These are phyloP conservation scores for Tethya wilhelma DNA, from an alignment of 37 sponge, comb jelly and placozoan genomes.

Conservation along the genomic window DNA sequence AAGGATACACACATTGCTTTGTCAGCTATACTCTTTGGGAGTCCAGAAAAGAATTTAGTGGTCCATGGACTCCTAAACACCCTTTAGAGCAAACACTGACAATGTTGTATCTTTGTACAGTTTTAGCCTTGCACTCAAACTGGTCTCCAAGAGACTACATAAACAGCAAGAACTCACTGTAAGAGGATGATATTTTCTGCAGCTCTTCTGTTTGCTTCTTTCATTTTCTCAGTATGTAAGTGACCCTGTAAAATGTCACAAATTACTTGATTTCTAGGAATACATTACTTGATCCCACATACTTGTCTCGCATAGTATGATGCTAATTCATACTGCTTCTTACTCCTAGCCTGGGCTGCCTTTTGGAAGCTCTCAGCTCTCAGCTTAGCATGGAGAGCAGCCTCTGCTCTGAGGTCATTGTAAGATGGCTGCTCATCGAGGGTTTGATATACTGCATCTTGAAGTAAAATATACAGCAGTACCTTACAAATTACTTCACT, in stretches of 20 bases:
- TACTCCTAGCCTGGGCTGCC: constrained; percentile 69
- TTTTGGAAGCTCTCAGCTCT: constrained; percentile 78
- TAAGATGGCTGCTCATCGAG: constrained; percentile 31
- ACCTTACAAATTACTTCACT: no score
- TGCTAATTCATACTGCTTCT: constrained; percentile 62
- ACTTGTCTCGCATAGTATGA: constrained; percentile 77
- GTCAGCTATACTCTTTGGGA: no score
- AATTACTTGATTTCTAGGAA: neutral
- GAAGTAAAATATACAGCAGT: no score
- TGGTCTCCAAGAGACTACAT: no score
- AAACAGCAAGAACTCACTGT: constrained; percentile 26
- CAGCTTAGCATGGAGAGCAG: constrained; percentile 77
- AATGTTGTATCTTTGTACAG: neutral
- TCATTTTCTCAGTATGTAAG: constrained; percentile 75
- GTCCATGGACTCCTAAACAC: no score
- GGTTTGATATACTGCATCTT: no score
- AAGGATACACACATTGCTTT: no score
- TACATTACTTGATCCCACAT: neutral
- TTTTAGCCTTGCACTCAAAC: no score
- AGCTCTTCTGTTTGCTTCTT: constrained; percentile 78
- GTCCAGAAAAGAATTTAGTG: no score
- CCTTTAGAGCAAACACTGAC: no score
- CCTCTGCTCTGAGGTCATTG: constrained; percentile 77
- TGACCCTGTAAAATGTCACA: constrained; percentile 50
- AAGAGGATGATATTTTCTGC: constrained; percentile 38